Evolutionary conservation across 2,797 vertebrate species (phyloP).

Genomic region (Sternarchorhynchus goeldii): DNA sequence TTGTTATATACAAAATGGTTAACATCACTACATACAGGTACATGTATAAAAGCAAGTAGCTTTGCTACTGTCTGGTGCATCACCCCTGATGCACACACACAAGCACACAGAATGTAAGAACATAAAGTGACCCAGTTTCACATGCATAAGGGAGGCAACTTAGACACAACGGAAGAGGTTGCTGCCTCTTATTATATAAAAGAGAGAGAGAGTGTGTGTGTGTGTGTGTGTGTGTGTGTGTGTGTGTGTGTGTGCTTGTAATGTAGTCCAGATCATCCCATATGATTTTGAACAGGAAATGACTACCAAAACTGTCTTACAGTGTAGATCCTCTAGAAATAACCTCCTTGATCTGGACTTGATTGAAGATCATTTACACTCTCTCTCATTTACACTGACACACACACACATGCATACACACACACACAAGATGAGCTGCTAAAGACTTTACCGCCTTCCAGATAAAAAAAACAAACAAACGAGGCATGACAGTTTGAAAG

Average conservation of each 20-base stretch:
- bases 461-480: neutral
- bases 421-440: neutral
- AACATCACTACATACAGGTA: no score
- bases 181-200: neutral
- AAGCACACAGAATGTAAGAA: conserved; percentile 13
- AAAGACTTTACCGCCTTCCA: neutral
- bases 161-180: conserved; percentile 10
- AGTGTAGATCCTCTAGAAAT: neutral
- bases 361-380: neutral
- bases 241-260: conserved; percentile 4
- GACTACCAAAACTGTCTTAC: neutral
- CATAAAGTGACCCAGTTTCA: conserved; percentile 34
- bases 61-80: no score
- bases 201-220: neutral
- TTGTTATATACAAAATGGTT: no score
- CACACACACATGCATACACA: neutral
- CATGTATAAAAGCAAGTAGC: no score
- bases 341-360: neutral
- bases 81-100: neutral
- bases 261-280: neutral
- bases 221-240: conserved; percentile 14
- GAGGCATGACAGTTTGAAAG: no score
- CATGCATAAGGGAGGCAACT: conserved; percentile 26
- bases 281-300: conserved; percentile 34
- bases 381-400: neutral